phyloP scores from a whole-genome alignment of 2,797 vertebrate species.

The Bradypodion pumilum region DNA sequence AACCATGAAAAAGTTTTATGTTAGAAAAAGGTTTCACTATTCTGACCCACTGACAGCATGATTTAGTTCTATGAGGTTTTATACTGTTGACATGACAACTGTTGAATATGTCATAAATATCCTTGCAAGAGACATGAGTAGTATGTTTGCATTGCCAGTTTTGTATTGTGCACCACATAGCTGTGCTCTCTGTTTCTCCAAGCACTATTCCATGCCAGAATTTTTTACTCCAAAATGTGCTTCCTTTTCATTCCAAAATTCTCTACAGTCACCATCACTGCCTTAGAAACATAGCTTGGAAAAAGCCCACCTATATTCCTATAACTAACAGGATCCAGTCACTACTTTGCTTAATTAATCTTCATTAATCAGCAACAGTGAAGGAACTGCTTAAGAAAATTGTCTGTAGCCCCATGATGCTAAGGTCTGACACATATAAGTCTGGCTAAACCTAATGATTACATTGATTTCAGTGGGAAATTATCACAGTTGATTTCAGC shows the following conservation, averaged over 20 bases:
- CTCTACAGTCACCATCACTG: neutral
- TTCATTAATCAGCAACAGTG: neutral
- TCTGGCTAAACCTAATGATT: neutral
- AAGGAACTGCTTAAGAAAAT: neutral
- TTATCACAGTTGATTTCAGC: neutral
- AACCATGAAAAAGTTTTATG: slow-evolving; percentile 57
- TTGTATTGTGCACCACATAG: slow-evolving; percentile 74
- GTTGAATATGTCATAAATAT: slow-evolving; percentile 78
- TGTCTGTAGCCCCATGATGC: neutral
- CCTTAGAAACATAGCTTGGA: neutral
- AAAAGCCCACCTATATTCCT: neutral
- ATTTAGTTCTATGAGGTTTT: slow-evolving; percentile 70
- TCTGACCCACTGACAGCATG: slow-evolving; percentile 71
- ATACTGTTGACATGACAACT: slow-evolving; percentile 79
- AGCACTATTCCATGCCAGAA: slow-evolving; percentile 52
- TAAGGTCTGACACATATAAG: neutral
- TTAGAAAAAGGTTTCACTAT: slow-evolving; percentile 64
- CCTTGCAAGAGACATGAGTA: slow-evolving; percentile 72
- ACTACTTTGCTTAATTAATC: no score
- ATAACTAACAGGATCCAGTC: neutral
- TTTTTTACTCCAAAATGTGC: slow-evolving; percentile 24
- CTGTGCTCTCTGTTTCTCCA: slow-evolving; percentile 62
- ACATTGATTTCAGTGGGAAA: neutral
- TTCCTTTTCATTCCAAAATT: neutral
- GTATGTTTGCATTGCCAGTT: slow-evolving; percentile 75